Percentiles rank a stretch among this genome's conserved stretches.
These are phyloP conservation scores for Turdus rufiventris DNA, from an alignment of 2,113 vertebrate species.

Conservation along the genomic window DNA sequence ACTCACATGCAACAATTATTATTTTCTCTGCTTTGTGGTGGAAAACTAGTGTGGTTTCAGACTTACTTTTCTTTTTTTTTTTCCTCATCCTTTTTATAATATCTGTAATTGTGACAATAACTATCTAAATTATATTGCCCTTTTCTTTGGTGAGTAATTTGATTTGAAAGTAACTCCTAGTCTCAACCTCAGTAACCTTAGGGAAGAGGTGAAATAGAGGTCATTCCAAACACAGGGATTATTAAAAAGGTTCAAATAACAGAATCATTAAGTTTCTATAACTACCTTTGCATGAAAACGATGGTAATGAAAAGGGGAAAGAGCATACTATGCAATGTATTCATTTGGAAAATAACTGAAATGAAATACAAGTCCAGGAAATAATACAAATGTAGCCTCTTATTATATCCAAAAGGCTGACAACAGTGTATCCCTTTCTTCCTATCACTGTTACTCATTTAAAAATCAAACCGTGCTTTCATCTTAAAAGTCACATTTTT, in stretches of 20 bases:
- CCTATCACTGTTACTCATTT: not conserved
- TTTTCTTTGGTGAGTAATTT: conserved; percentile 26
- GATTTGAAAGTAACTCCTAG: conserved; percentile 19
- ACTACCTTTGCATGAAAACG: conserved; percentile 16
- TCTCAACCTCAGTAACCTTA: conserved; percentile 10
- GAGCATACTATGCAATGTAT: conserved; percentile 18
- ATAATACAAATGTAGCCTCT: conserved; percentile 40
- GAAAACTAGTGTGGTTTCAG: not conserved
- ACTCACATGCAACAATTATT: not conserved
- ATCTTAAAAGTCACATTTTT: conserved; percentile 14
- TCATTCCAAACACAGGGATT: conserved; percentile 45
- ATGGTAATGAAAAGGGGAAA: conserved; percentile 56
- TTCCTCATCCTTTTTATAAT: not conserved
- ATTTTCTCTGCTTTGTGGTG: not conserved
- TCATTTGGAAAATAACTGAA: conserved; percentile 49
- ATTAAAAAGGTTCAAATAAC: conserved; percentile 51
- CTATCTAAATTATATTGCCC: not conserved
- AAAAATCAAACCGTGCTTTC: conserved; percentile 27
- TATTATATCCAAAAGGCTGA: not conserved
- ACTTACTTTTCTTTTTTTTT: not conserved
- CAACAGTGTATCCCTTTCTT: conserved; percentile 22
- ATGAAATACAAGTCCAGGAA: conserved; percentile 47
- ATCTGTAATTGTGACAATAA: conserved; percentile 10
- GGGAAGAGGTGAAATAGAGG: conserved; percentile 38
- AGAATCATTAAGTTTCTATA: conserved; percentile 47